Conservation (phyloP, 2,888 invertebrate species). For the Portevinia maculata region DNA sequence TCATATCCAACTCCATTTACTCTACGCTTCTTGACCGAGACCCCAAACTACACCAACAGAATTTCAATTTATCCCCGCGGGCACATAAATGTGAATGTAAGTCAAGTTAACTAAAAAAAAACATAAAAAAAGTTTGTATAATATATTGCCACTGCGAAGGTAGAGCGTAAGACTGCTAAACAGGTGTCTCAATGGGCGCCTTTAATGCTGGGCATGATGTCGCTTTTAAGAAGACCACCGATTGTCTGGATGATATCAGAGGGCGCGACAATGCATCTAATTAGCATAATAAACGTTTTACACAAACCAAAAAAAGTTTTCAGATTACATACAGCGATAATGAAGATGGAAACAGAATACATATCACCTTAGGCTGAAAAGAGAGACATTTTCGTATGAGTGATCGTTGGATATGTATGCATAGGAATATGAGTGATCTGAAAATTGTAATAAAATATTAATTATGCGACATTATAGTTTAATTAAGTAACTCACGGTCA, state of each 20-base stretch:
- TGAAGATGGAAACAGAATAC: slow-evolving; percentile 3
- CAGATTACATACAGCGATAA: neutral
- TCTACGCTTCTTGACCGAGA: slow-evolving; percentile 54
- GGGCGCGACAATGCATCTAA: slow-evolving; percentile 27
- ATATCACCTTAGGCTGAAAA: neutral
- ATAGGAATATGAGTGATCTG: slow-evolving; percentile 2
- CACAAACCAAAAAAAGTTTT: slow-evolving; percentile 8
- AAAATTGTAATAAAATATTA: neutral
- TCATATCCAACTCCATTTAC: slow-evolving; percentile 47
- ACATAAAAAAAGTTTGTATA: slow-evolving; percentile 13
- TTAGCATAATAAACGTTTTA: slow-evolving; percentile 37
- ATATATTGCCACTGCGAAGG: slow-evolving; percentile 46
- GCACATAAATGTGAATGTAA: slow-evolving; percentile 14
- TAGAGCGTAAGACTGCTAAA: slow-evolving; percentile 36
- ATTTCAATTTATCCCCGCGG: slow-evolving; percentile 47
- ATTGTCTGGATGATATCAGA: slow-evolving; percentile 27
- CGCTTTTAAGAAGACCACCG: slow-evolving; percentile 12
- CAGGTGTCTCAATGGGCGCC: slow-evolving; percentile 61
- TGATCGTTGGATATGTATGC: neutral
- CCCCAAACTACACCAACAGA: slow-evolving; percentile 45
- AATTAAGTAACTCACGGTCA: neutral
- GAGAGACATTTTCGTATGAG: neutral
- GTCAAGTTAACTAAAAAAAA: slow-evolving; percentile 28
- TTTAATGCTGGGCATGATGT: slow-evolving; percentile 21
- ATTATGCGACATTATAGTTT: neutral